Conservation (phyloP, 2,113 vertebrate genomes). For the Perognathus longimembris region DNA sequence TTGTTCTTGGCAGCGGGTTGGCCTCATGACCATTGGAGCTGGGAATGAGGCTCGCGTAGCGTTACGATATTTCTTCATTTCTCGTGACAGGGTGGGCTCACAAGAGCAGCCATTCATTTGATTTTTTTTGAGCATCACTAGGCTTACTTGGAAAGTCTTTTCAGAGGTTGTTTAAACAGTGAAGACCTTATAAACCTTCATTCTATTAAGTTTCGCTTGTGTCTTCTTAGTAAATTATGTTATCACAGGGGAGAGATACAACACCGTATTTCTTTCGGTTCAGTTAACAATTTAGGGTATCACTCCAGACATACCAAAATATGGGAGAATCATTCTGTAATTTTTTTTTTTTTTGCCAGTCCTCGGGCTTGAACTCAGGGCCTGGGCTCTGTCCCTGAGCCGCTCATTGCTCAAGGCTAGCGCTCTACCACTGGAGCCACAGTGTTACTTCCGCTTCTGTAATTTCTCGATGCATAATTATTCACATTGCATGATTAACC, state of each 20-base stretch:
- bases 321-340: no score
- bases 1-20: slow-evolving; percentile 85
- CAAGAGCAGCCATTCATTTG: slow-evolving; percentile 4
- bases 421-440: no score
- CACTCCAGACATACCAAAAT: neutral
- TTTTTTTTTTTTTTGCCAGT: no score
- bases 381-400: no score
- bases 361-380: no score
- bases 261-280: slow-evolving; percentile 5
- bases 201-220: slow-evolving; percentile 36
- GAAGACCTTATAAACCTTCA: slow-evolving; percentile 26
- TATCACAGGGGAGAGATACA: neutral
- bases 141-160: slow-evolving; percentile 34
- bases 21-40: slow-evolving; percentile 69
- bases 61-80: slow-evolving; percentile 64
- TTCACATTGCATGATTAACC: slow-evolving; percentile 11
- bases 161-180: slow-evolving; percentile 42
- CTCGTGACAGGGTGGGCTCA: slow-evolving; percentile 10
- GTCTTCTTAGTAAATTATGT: neutral
- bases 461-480: neutral
- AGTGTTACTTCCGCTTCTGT: neutral
- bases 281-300: neutral
- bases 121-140: neutral
- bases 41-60: slow-evolving; percentile 75
- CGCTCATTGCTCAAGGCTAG: no score